phyloP scores from a whole-genome alignment of 2,113 vertebrate genomes.

The Corythoichthys intestinalis region DNA sequence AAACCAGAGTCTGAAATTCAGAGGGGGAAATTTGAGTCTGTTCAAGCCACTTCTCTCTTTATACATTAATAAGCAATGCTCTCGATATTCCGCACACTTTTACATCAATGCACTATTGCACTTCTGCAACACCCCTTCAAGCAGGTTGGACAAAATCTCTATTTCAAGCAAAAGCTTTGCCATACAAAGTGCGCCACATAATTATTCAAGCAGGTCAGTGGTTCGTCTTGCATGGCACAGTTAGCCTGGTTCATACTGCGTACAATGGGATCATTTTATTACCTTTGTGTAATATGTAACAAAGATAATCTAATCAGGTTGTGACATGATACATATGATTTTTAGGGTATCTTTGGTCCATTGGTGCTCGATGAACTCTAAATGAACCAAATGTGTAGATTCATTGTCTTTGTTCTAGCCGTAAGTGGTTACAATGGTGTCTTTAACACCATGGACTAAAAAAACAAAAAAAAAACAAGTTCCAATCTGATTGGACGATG shows the following conservation, averaged over 20 bases:
- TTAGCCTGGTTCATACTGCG: neutral
- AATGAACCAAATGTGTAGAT: neutral
- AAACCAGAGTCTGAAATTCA: no score
- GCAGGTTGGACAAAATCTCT: no score
- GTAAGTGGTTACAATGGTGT: neutral
- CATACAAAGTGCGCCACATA: no score
- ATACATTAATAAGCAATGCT: no score
- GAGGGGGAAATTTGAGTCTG: no score
- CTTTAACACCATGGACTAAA: neutral
- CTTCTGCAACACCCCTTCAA: no score
- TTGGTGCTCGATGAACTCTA: neutral
- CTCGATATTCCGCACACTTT: no score
- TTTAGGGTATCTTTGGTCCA: neutral
- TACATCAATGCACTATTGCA: no score
- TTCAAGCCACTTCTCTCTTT: no score
- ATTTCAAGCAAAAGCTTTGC: no score
- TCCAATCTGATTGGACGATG: neutral
- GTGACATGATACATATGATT: neutral
- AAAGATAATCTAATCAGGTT: neutral
- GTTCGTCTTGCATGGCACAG: neutral
- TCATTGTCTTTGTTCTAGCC: neutral
- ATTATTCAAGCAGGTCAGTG: no score
- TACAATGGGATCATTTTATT: neutral
- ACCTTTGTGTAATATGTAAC: neutral
- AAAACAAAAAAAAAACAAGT: no score